These are phyloP conservation scores for Schizaphis graminum DNA, from an alignment of 2,888 invertebrate genomes.

Conservation along the genomic window DNA sequence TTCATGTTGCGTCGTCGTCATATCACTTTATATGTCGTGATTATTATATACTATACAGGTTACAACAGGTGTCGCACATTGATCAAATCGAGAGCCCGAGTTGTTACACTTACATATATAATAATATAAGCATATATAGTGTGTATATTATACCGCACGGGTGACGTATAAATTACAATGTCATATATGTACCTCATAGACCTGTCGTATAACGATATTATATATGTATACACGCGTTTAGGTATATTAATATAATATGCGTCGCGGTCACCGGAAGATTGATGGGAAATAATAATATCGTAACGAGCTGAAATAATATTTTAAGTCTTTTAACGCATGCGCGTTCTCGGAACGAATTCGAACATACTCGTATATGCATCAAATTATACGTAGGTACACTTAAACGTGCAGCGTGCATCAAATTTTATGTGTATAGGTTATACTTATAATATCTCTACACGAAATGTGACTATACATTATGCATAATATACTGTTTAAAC, in stretches of 20 bases:
- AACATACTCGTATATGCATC: neutral
- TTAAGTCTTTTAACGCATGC: neutral
- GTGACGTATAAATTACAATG: neutral
- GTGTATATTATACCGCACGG: neutral
- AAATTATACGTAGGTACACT: neutral
- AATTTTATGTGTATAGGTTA: neutral
- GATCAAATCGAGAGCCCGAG: neutral
- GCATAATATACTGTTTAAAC: neutral
- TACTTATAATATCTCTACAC: too few species aligned
- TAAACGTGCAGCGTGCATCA: neutral
- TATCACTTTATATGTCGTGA: neutral
- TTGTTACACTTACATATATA: neutral
- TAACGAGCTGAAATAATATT: conserved; percentile 24
- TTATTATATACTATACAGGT: neutral
- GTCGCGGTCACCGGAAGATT: conserved; percentile 1
- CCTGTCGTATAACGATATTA: neutral
- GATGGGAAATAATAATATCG: conserved; percentile 28
- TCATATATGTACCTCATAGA: neutral
- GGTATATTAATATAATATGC: neutral
- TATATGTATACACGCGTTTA: neutral
- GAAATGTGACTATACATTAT: neutral
- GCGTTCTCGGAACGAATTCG: neutral
- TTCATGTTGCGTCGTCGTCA: neutral
- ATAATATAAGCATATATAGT: neutral
- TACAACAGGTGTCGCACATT: neutral